Conservation (phyloP, 2,113 vertebrate genomes). For the Cheilinus undulatus region DNA sequence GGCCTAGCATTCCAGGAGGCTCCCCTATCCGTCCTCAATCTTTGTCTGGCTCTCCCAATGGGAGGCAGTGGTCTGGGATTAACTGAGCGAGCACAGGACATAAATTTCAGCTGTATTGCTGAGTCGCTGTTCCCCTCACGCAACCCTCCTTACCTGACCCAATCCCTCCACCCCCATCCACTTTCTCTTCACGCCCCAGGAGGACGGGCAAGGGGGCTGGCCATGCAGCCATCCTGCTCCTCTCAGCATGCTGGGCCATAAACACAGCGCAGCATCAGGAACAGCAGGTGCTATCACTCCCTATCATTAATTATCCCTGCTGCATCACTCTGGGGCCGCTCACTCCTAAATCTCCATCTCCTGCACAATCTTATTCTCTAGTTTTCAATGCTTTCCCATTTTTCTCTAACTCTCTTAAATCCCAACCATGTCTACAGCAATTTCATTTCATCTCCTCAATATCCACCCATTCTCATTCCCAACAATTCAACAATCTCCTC, state of each 20-base stretch:
- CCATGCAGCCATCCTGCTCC: slow-evolving; percentile 59
- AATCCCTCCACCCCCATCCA: slow-evolving; percentile 18
- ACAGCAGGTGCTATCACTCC: slow-evolving; percentile 78
- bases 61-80: slow-evolving; percentile 63
- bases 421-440: slow-evolving; percentile 45
- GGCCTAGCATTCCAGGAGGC: slow-evolving; percentile 55
- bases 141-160: slow-evolving; percentile 34
- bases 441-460: slow-evolving; percentile 33
- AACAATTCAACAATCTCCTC: slow-evolving; percentile 33
- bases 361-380: slow-evolving; percentile 52
- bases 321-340: slow-evolving; percentile 70
- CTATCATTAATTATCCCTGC: slow-evolving; percentile 79
- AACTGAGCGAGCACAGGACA: slow-evolving; percentile 62
- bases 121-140: slow-evolving; percentile 63
- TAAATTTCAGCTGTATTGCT: slow-evolving; percentile 69
- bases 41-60: slow-evolving; percentile 68
- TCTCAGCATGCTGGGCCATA: slow-evolving; percentile 66
- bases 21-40: slow-evolving; percentile 66
- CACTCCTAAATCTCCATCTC: slow-evolving; percentile 65
- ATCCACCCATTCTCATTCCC: slow-evolving; percentile 43
- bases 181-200: slow-evolving; percentile 33
- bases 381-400: slow-evolving; percentile 27
- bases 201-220: slow-evolving; percentile 49
- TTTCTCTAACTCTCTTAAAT: slow-evolving; percentile 38
- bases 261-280: slow-evolving; percentile 74